Evolutionary conservation across 2,797 vertebrate species (phyloP).

Genomic region (Schizopygopsis malacanthus): DNA sequence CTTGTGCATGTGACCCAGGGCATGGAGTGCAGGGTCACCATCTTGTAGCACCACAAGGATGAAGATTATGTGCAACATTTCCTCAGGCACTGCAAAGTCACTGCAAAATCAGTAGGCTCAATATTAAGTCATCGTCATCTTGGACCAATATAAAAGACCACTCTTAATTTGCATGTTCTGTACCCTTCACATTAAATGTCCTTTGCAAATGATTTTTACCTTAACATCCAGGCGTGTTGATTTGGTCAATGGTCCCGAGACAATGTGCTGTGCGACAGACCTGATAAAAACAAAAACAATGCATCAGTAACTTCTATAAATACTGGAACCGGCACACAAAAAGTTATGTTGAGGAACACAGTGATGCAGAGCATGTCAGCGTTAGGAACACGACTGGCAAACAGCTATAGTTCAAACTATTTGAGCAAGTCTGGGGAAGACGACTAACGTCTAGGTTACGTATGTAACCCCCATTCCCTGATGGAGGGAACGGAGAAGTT

Average conservation of each 20-base stretch:
- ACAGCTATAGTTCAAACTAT: background rate
- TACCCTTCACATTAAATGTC: background rate
- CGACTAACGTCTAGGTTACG: no score
- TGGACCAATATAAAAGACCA: background rate
- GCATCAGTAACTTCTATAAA: background rate
- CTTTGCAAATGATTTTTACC: background rate
- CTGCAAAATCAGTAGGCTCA: background rate
- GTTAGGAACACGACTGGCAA: conserved; percentile 3
- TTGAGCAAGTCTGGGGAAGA: background rate
- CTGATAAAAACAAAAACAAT: background rate
- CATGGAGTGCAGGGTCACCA: background rate
- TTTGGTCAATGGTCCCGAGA: background rate
- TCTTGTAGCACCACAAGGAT: background rate
- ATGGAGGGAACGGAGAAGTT: no score
- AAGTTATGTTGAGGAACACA: background rate
- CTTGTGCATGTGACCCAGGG: background rate
- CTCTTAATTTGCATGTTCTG: background rate
- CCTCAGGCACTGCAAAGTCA: background rate
- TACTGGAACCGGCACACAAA: background rate
- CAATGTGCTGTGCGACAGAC: background rate
- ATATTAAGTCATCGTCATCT: background rate
- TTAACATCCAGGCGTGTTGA: background rate
- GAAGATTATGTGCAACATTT: background rate
- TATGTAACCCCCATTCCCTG: no score
- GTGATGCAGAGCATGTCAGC: background rate